These are phyloP conservation scores for Reticulitermes speratus DNA, from an alignment of 1,140 invertebrate species.

Conservation along the genomic window DNA sequence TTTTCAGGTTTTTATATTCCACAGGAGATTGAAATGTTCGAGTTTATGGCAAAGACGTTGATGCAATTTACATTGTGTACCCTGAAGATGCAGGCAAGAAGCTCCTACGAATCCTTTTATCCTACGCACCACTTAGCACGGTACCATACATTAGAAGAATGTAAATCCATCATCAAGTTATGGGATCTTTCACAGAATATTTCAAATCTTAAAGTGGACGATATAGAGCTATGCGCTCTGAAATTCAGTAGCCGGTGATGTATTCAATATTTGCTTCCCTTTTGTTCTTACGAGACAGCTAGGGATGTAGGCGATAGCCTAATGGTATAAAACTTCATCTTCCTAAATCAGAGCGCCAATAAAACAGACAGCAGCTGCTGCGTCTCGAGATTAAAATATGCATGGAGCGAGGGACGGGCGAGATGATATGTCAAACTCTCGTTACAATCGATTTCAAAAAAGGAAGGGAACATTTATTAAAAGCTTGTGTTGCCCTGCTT, in stretches of 20 bases:
- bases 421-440: slow-evolving; percentile 33
- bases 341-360: slow-evolving; percentile 22
- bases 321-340: slow-evolving; percentile 17
- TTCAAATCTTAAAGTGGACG: too few species aligned
- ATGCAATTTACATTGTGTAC: too few species aligned
- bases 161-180: too few species aligned
- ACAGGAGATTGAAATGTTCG: too few species aligned
- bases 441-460: not conserved
- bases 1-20: too few species aligned
- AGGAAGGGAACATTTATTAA: slow-evolving; percentile 27
- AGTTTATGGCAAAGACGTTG: too few species aligned
- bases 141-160: too few species aligned
- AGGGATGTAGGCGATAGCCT: not conserved
- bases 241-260: not conserved
- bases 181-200: too few species aligned
- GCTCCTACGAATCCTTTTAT: too few species aligned
- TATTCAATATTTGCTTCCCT: slow-evolving; percentile 8
- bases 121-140: too few species aligned
- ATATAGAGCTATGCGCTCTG: too few species aligned
- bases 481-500: slow-evolving; percentile 5
- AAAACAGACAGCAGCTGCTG: slow-evolving; percentile 28
- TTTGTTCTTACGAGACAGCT: not conserved
- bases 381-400: slow-evolving; percentile 34
- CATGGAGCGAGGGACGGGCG: slow-evolving; percentile 20
- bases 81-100: too few species aligned